Evolutionary conservation across 2,888 invertebrate genomes (phyloP), one percentile per base, ranked within the genome.

Genomic region (Acleris literana): DNA sequence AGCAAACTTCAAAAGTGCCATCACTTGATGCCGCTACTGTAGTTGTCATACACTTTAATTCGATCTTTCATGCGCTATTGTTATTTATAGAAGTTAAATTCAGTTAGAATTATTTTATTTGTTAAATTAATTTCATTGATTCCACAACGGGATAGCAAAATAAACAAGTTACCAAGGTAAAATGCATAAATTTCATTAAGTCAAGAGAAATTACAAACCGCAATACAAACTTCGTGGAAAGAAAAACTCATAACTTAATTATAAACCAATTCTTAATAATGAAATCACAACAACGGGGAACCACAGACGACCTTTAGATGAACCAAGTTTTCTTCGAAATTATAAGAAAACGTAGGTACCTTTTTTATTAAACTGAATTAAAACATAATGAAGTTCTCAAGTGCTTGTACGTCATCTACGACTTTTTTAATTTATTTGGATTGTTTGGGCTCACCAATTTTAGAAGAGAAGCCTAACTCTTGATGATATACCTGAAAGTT

Each of bases 191-290:
- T 62, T 75, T 71, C 46, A 57, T 64, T 43, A 39, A 56, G 62
- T 56, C 55, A 18, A 22, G 51, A 43, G 55, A 57, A 57, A 66
- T 62, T 53, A 62, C 25, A 20, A 66, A 52, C 51, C 51, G 17
- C 49, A 66, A 61, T 61, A 39, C 48, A 25, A 57, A 57, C 64
- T 60, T 57, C 46, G 43, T 22, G 48, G 68, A 49, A 69, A 65
- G 69, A 68, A 73, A 68, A 68, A 63, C 65, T 33, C 67, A 64
- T 76, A 80, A 81, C 69, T 72, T 69, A 78, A 78, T 81, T 79
- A 78, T 70, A 74, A 80, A 75, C 74, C 74, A 80, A 77, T 81
- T 78, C 75, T 70, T 70, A 64, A 64, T 76, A 78, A 81, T 81
- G 74, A 78, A 81, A 81, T 81, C 72, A 79, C 68, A 76, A 76